Conservation (phyloP, 2,888 invertebrate genomes). For the Sphaerophoria rueppellii region DNA sequence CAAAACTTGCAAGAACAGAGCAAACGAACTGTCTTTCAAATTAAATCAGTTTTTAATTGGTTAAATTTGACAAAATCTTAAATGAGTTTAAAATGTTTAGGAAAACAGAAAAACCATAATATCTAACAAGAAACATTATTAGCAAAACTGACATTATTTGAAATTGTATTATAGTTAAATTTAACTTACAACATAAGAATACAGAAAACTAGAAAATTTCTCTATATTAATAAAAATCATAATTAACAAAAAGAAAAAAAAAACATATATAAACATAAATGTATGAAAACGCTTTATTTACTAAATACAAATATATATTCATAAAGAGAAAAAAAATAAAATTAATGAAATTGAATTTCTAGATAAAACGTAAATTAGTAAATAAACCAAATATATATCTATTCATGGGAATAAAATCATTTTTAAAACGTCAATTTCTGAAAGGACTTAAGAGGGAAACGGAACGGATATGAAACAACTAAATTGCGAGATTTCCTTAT, state of each 20-base stretch:
- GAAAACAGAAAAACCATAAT: too few species aligned
- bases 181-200: constrained; percentile 21
- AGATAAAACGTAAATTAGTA: constrained; percentile 53
- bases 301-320: constrained; percentile 66
- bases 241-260: neutral
- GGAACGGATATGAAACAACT: constrained; percentile 53
- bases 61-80: too few species aligned
- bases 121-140: constrained; percentile 6
- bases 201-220: constrained; percentile 57
- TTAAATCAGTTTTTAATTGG: too few species aligned
- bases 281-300: constrained; percentile 74
- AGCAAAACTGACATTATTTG: constrained; percentile 1
- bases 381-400: constrained; percentile 32
- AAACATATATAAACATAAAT: constrained; percentile 26
- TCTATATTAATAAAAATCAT: constrained; percentile 40
- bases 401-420: constrained; percentile 42
- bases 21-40: constrained; percentile 4
- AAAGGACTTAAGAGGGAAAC: constrained; percentile 64
- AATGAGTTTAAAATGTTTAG: too few species aligned
- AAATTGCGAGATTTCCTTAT: constrained; percentile 40
- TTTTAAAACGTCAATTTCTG: constrained; percentile 69
- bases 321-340: constrained; percentile 56
- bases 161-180: constrained; percentile 62
- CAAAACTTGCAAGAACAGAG: too few species aligned
- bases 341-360: constrained; percentile 68